Evolutionary conservation across 2,797 vertebrate species (phyloP).

Genomic region (Orestias chungarensis): DNA sequence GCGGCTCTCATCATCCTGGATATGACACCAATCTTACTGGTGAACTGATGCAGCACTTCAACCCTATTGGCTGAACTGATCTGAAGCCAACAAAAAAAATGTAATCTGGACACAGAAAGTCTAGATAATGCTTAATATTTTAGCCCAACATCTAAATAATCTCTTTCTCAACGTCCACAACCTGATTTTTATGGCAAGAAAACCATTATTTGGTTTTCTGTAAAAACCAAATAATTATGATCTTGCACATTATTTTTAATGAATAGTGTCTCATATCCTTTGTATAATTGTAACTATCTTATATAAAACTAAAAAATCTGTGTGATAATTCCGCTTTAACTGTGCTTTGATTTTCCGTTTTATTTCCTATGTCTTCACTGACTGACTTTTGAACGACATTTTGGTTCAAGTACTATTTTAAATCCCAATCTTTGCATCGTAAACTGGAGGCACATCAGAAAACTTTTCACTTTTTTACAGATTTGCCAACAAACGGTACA

Average conservation of each 20-base stretch:
- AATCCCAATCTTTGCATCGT: background rate
- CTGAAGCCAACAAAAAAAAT: constrained; percentile 4
- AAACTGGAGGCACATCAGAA: background rate
- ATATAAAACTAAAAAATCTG: background rate
- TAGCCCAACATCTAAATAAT: background rate
- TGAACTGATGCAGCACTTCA: constrained; percentile 9
- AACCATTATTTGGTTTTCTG: too few relatives aligned
- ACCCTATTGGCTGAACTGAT: constrained; percentile 1
- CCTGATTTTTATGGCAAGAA: background rate
- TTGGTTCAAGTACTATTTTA: background rate
- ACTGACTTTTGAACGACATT: background rate
- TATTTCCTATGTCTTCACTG: background rate
- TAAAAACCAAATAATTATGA: background rate
- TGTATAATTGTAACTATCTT: background rate
- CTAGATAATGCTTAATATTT: background rate
- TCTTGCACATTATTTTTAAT: background rate
- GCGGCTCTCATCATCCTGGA: constrained; percentile 29
- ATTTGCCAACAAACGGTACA: background rate
- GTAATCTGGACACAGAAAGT: background rate
- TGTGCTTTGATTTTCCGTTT: background rate
- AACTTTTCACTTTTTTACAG: background rate
- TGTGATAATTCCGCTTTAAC: background rate
- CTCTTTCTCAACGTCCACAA: background rate
- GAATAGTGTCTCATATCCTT: background rate
- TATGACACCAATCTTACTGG: background rate